Base-by-base conservation (phyloP, 1,140 invertebrate genomes). In the Cotesia glomerata region DNA sequence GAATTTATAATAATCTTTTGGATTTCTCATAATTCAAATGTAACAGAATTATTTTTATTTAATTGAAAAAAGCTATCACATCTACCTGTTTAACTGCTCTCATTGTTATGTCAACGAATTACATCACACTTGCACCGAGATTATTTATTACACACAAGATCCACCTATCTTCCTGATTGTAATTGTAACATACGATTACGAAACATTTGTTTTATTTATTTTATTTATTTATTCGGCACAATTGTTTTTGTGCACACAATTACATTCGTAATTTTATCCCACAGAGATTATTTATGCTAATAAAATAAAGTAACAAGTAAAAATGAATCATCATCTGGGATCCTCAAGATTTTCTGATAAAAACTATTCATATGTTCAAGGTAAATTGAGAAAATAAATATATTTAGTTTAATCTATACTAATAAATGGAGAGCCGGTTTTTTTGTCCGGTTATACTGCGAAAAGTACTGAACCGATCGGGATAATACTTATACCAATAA, bases 71-170 rank as follows among this genome's bases (percentile, higher is more conserved):
- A 54, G 52, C 16, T 34, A 58, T 45, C 56, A 45, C 51, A 36
- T 69, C 18, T 58, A 39, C 61, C 51, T 65, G n/a, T 54, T 39
- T 51, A n/a, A 32, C 11, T 72, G 52, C 51, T 52, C 63, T 35
- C 63, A 72, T 72, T 72, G 63, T 72, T 72, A 34, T 72, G 16
- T 34, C 63, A 54, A 52, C 35, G 51, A 45, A 52, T 72, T 72
- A 45, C 70, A 72, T 72, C 62, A 66, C 61, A 16, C n/a, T 52
- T 45, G 39, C 11, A 32, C 32, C 63, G 39, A 11, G 16, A 59
- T 72, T 66, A 72, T 66, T 72, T 45, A 45, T 45, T 11, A 11
- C 39, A 65, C 26, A 59, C 52, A 32, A 49, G 45, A 62, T 26
- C 63, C 14, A 52, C 18, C 52, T 36, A 66, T 11, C 36, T 26